Percentiles rank a stretch among this genome's conserved stretches.
Evolutionary conservation across 2,888 invertebrate species (phyloP).

Genomic region (Luperina testacea): DNA sequence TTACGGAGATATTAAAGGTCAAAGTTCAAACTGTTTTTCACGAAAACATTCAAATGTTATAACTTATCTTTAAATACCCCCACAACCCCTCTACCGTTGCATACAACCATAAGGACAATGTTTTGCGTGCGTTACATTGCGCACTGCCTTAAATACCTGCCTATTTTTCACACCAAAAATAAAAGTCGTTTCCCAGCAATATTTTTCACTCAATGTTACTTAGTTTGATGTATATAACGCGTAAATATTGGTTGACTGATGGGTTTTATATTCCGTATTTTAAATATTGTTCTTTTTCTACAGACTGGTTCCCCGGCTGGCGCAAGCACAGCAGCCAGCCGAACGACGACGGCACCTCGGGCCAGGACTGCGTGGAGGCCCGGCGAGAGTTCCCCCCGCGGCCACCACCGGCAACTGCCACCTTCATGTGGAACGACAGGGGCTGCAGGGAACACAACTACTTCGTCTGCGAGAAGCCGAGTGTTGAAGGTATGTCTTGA

Average conservation of each 20-base stretch:
- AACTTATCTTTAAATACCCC: background rate
- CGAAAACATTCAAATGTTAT: background rate
- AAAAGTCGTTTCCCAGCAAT: background rate
- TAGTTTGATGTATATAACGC: background rate
- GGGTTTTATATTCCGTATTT: background rate
- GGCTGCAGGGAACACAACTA: slow-evolving; percentile 93
- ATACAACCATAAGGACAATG: background rate
- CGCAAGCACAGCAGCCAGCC: slow-evolving; percentile 93
- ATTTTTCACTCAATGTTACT: background rate
- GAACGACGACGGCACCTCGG: slow-evolving; percentile 95
- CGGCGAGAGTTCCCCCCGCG: slow-evolving; percentile 92
- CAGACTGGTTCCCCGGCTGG: slow-evolving; percentile 97
- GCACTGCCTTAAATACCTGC: too few species aligned
- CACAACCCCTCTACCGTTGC: background rate
- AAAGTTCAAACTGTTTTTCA: background rate
- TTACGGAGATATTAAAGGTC: background rate
- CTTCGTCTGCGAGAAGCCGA: slow-evolving; percentile 93
- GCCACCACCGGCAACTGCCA: slow-evolving; percentile 83
- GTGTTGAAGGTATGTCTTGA: slow-evolving; percentile 87
- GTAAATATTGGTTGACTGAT: too few species aligned
- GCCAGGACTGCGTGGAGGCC: slow-evolving; percentile 95
- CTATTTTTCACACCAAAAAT: background rate
- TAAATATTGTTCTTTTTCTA: slow-evolving; percentile 37
- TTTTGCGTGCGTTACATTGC: background rate
- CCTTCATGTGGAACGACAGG: slow-evolving; percentile 95